A percentile compares a stretch with the other conserved stretches of the same genome.
These are phyloP conservation scores for Drosophila pseudoananassae DNA, from an alignment of 1,140 invertebrate genomes.

Conservation along the genomic window DNA sequence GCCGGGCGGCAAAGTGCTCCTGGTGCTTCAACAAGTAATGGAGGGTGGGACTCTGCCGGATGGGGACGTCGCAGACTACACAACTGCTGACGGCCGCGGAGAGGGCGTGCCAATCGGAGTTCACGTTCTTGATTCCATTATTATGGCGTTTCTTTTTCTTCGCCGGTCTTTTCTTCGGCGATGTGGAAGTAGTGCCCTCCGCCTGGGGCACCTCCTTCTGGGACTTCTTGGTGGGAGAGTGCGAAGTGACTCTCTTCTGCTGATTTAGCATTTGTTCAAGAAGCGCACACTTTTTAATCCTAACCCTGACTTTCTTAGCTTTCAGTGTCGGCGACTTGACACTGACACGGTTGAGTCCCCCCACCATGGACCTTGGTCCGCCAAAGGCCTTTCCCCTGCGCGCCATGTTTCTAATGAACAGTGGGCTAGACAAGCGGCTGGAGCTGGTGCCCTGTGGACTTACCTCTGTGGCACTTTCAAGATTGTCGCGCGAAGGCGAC, in stretches of 20 bases:
- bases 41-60: constrained; percentile 65
- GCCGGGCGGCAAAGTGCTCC: constrained; percentile 86
- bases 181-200: too few relatives aligned
- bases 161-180: not conserved
- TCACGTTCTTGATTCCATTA: constrained; percentile 11
- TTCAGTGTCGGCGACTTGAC: not conserved
- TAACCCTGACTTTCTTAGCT: not conserved
- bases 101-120: constrained; percentile 46
- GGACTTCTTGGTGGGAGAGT: not conserved
- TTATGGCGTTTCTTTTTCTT: not conserved
- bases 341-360: constrained; percentile 7
- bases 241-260: not conserved
- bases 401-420: constrained; percentile 44
- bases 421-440: constrained; percentile 1
- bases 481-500: not conserved
- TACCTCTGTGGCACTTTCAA: not conserved
- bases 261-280: constrained; percentile 1
- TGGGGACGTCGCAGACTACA: constrained; percentile 85
- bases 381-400: constrained; percentile 41
- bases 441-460: not conserved
- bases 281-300: not conserved
- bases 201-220: not conserved
- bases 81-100: constrained; percentile 47
- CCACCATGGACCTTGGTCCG: not conserved
- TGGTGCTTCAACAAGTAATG: constrained; percentile 86